A percentile compares a stretch with the other conserved stretches of the same genome.
These are phyloP conservation scores for Emydocephalus ijimae DNA, from an alignment of 2,113 vertebrate genomes.

Conservation along the genomic window DNA sequence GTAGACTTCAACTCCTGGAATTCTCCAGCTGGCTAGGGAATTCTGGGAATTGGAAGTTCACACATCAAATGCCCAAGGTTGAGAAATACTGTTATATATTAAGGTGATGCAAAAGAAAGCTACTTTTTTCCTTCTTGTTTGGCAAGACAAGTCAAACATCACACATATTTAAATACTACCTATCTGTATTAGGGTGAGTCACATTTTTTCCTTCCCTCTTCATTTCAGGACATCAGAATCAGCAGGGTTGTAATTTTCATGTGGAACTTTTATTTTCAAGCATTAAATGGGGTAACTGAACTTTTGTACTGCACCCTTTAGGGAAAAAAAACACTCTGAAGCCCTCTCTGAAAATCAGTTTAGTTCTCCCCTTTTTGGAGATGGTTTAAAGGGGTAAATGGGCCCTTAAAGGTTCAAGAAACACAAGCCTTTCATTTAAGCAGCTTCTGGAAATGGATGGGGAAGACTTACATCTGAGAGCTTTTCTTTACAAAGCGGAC, in stretches of 20 bases:
- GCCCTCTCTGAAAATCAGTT: neutral
- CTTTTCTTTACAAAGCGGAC: conserved; percentile 91
- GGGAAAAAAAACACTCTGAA: neutral
- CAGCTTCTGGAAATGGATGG: neutral
- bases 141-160: neutral
- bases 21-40: neutral
- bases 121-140: neutral
- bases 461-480: conserved; percentile 79
- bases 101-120: neutral
- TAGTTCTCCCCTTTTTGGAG: neutral
- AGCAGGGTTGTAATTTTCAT: neutral
- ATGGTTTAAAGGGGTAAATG: neutral
- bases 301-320: neutral
- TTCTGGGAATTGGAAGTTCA: neutral
- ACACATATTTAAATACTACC: neutral
- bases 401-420: neutral
- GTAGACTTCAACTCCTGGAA: neutral
- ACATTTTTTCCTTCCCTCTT: neutral
- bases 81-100: neutral
- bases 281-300: neutral
- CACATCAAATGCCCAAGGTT: neutral
- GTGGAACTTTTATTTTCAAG: neutral
- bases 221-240: neutral
- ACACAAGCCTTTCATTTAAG: neutral
- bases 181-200: neutral